Evolutionary conservation across 2,113 vertebrate species (phyloP), one percentile per base, ranked within the genome.

Genomic region (Trematomus loennbergii): DNA sequence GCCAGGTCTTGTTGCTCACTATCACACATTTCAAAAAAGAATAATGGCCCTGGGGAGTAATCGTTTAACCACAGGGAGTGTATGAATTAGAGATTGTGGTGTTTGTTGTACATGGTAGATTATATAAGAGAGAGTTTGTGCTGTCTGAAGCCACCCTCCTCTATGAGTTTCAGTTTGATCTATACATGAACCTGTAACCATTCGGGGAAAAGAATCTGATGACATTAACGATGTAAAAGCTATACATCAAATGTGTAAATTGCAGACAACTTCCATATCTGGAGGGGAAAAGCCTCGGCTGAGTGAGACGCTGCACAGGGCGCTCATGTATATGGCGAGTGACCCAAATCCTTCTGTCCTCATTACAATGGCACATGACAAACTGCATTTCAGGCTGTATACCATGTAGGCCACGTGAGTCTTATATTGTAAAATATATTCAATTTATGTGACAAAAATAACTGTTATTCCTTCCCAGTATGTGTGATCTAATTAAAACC

Each of bases 401-500:
- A 22, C 20, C 36, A 40, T 40, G 36, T 40, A 40, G 36, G 36
- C 46, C 1, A 22, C 63, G 17, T 68, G 43, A 55, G n/a, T 25
- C 36, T 12, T 52, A 60, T 49, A 48, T 12, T 58, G 43, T 61
- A 22, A 67, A 46, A 58, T 33, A 54, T 46, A n/a, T 46, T 20
- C 1, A 1, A 36, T 33, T 64, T 75, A 17, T 48, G 58, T 18
- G n/a, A 60, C 45, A 66, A 18, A 72, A 69, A 72, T n/a, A 71
- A 50, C 63, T 36, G 6, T 36, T 73, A 22, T 55, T 53, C 55
- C 33, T 65, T 65, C 20, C 52, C 36, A 55, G 48, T 72, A 13
- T 86, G 72, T 80, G 70, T 82, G 74, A 82, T 85, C 79, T 73
- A 62, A 84, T 79, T 73, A 86, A 79, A 60, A 60, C 40, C 70